Percentiles rank a stretch among this genome's conserved stretches.
These are phyloP conservation scores for Podocnemis expansa DNA, from an alignment of 2,113 vertebrate species.

Conservation along the genomic window DNA sequence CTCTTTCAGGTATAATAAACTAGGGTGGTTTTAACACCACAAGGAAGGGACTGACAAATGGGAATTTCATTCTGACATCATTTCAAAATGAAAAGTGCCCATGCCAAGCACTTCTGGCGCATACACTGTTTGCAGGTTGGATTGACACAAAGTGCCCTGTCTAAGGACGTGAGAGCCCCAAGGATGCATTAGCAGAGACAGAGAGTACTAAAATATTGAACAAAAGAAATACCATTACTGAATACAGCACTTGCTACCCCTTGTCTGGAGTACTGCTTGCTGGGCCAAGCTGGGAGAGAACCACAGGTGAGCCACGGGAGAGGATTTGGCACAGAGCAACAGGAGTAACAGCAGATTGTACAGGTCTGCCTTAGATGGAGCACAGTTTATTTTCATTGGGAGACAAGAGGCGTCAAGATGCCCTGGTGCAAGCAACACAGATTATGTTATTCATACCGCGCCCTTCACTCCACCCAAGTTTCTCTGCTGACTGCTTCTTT, in stretches of 20 bases:
- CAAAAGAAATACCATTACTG: background rate
- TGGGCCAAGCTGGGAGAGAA: background rate
- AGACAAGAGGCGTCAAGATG: background rate
- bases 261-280: background rate
- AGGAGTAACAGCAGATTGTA: background rate
- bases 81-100: background rate
- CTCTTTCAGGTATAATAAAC: background rate
- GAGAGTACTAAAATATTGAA: background rate
- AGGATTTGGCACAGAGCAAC: background rate
- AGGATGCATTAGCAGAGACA: background rate
- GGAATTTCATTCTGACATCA: background rate
- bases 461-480: no score
- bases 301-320: background rate
- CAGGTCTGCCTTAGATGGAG: background rate
- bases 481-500: background rate
- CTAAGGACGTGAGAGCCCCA: background rate
- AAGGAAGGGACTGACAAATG: background rate
- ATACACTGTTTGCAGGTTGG: background rate
- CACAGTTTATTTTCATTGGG: background rate
- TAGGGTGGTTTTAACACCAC: background rate
- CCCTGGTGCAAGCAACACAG: background rate
- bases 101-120: background rate
- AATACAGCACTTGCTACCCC: background rate
- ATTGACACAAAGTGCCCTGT: background rate
- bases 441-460: background rate